Percentiles rank a stretch among this genome's conserved stretches.
Conservation (phyloP, 2,888 invertebrate species). For the Lapara coniferarum region DNA sequence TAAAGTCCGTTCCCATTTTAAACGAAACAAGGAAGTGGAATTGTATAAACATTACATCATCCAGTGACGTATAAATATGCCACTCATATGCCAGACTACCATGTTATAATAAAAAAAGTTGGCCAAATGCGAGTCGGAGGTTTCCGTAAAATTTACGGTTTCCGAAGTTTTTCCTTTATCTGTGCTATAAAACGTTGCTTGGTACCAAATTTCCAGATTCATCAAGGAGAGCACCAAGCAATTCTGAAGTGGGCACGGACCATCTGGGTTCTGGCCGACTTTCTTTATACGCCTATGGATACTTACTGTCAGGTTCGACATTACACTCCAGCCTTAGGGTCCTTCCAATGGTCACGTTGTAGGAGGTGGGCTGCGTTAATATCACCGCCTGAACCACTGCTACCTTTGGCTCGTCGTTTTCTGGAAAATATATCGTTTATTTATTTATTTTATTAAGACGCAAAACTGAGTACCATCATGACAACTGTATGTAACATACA, state of each 20-base stretch:
- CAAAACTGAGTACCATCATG: too few species aligned
- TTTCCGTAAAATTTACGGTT: too few species aligned
- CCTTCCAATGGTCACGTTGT: constrained; percentile 49
- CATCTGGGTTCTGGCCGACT: too few species aligned
- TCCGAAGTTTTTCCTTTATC: too few species aligned
- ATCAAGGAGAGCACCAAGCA: too few species aligned
- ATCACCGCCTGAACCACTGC: constrained; percentile 41
- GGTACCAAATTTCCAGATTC: too few species aligned
- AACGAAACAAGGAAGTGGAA: constrained; percentile 2
- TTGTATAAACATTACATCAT: constrained; percentile 8
- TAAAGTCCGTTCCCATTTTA: not conserved
- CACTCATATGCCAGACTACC: not conserved
- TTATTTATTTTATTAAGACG: too few species aligned
- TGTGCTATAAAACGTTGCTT: too few species aligned
- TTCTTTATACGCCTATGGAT: not conserved
- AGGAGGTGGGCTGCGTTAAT: constrained; percentile 48
- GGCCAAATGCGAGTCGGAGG: too few species aligned
- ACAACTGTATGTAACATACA: too few species aligned
- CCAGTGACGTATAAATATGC: not conserved
- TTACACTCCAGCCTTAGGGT: constrained; percentile 58
- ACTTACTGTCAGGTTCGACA: constrained; percentile 59
- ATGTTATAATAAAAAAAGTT: not conserved
- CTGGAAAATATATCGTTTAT: not conserved
- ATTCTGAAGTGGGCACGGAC: too few species aligned
- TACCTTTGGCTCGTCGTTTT: constrained; percentile 42